A percentile compares a stretch with the other conserved stretches of the same genome.
phyloP scores from a whole-genome alignment of 2,888 invertebrate species.

The Xanthia icteritia region DNA sequence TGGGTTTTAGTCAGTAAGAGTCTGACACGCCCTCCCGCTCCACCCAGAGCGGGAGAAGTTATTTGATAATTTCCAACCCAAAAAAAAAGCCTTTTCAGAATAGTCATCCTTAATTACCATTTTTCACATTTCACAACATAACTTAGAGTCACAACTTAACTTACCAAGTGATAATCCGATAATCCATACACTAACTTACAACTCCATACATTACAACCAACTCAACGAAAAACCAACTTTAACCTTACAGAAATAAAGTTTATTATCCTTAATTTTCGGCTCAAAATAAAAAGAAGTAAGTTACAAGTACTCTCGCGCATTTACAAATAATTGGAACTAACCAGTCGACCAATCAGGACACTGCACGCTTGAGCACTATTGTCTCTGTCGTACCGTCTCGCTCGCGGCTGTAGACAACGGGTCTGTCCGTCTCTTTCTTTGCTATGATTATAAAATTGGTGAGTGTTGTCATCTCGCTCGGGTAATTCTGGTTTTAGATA shows the following conservation, averaged over 20 bases:
- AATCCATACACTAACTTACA: slow-evolving; percentile 39
- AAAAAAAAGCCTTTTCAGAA: slow-evolving; percentile 14
- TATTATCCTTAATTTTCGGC: slow-evolving; percentile 22
- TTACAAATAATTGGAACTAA: slow-evolving; percentile 70
- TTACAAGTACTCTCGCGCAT: slow-evolving; percentile 69
- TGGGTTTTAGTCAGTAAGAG: too few species aligned
- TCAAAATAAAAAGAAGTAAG: slow-evolving; percentile 62
- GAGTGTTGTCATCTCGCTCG: slow-evolving; percentile 56
- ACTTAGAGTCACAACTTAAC: slow-evolving; percentile 34
- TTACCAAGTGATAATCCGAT: slow-evolving; percentile 51
- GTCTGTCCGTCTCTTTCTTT: slow-evolving; percentile 55
- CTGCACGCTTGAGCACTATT: slow-evolving; percentile 51
- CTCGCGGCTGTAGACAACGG: slow-evolving; percentile 21
- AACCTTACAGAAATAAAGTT: background rate
- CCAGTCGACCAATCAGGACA: slow-evolving; percentile 61
- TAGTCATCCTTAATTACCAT: slow-evolving; percentile 31
- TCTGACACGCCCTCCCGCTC: too few species aligned
- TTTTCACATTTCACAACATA: slow-evolving; percentile 51
- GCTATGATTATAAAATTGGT: slow-evolving; percentile 63
- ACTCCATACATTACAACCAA: slow-evolving; percentile 27
- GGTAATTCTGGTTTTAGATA: slow-evolving; percentile 38
- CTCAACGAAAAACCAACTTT: slow-evolving; percentile 25
- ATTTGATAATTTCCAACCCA: too few species aligned
- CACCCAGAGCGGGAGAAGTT: too few species aligned
- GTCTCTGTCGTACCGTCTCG: slow-evolving; percentile 53